A percentile compares a stretch with the other conserved stretches of the same genome.
These are phyloP conservation scores for Oreochromis aureus DNA, from an alignment of 2,113 vertebrate species.

Conservation along the genomic window DNA sequence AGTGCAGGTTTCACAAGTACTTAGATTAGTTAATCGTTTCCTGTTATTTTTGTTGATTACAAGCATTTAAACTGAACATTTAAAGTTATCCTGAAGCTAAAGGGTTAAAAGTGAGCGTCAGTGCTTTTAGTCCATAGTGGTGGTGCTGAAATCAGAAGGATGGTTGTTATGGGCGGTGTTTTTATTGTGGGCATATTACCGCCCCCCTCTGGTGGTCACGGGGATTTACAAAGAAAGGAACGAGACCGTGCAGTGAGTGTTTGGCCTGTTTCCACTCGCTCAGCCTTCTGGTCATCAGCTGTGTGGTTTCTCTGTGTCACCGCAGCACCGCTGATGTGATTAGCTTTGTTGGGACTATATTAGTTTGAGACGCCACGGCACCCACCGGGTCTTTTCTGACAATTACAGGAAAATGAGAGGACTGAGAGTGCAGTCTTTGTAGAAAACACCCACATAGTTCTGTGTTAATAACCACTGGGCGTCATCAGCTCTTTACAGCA, in stretches of 20 bases:
- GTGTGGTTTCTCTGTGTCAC: background rate
- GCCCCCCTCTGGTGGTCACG: slow-evolving; percentile 47
- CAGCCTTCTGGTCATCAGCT: background rate
- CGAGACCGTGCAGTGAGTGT: background rate
- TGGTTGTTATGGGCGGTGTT: background rate
- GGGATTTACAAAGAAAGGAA: background rate
- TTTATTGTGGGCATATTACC: background rate
- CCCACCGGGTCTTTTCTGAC: rapidly evolving
- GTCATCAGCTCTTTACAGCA: background rate
- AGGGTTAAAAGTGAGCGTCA: slow-evolving; percentile 52
- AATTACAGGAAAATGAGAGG: background rate
- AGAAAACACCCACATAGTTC: background rate
- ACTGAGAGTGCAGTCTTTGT: rapidly evolving
- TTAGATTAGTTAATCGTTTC: background rate
- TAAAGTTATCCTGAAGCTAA: slow-evolving; percentile 27
- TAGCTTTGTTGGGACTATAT: background rate
- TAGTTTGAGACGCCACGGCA: background rate
- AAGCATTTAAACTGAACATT: background rate
- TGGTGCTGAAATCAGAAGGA: slow-evolving; percentile 49
- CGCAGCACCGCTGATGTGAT: background rate
- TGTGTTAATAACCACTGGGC: background rate
- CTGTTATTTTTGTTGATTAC: background rate
- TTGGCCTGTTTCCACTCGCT: background rate
- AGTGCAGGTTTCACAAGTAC: background rate
- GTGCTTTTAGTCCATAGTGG: slow-evolving; percentile 31